phyloP scores from a whole-genome alignment of 2,113 vertebrate genomes.

The Baryphthengus martii region DNA sequence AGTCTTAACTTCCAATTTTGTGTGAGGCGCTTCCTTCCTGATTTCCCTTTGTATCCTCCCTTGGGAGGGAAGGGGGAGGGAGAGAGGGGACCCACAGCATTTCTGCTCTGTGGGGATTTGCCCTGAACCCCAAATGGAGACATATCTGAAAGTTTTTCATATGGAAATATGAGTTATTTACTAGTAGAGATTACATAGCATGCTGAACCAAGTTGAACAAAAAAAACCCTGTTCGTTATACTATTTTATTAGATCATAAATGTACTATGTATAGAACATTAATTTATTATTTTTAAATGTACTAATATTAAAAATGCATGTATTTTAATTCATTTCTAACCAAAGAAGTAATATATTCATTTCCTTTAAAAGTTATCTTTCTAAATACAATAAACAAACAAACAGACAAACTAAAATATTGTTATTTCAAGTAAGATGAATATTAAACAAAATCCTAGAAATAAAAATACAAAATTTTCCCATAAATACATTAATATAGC shows the following conservation, averaged over 20 bases:
- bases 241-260: background rate
- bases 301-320: background rate
- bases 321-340: background rate
- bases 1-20: too few relatives aligned
- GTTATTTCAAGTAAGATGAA: background rate
- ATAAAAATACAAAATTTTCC: background rate
- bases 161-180: background rate
- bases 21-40: too few relatives aligned
- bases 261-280: background rate
- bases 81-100: too few relatives aligned
- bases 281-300: background rate
- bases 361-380: background rate
- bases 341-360: background rate
- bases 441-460: background rate
- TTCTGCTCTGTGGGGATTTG: too few relatives aligned
- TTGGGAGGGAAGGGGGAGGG: too few relatives aligned
- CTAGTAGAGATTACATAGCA: background rate
- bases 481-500: background rate
- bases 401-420: background rate
- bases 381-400: background rate
- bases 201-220: background rate
- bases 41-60: too few relatives aligned
- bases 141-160: background rate
- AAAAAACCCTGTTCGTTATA: rapidly evolving
- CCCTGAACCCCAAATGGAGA: too few relatives aligned